Conservation (phyloP, 1,140 invertebrate species). For the Solenopsis fugax region DNA sequence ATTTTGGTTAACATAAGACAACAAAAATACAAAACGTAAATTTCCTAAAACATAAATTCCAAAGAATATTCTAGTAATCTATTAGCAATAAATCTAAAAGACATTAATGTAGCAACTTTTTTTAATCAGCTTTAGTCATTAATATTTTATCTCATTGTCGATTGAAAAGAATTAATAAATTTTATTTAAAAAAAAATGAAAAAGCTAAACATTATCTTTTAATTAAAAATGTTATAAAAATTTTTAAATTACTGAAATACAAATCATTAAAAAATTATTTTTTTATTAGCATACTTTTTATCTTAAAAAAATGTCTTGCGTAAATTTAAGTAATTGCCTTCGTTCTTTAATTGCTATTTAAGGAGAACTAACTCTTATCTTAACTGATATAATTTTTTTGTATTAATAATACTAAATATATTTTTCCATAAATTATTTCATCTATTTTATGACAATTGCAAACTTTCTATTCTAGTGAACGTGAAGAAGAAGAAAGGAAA, state of each 20-base stretch:
- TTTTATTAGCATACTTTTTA: background rate
- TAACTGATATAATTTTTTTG: background rate
- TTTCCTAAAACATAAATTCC: background rate
- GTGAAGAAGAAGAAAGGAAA: constrained; percentile 79
- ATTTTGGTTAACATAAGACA: background rate
- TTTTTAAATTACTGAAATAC: background rate
- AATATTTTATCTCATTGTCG: background rate
- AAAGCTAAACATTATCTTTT: background rate
- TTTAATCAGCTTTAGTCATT: too few relatives aligned
- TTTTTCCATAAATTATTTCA: background rate
- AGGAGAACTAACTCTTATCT: too few relatives aligned
- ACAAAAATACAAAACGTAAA: background rate
- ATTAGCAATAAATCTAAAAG: background rate
- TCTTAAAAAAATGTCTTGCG: constrained; percentile 1
- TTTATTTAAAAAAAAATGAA: background rate
- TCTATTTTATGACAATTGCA: background rate
- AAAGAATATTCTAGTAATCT: background rate
- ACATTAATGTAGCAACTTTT: background rate
- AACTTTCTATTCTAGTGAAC: constrained; percentile 62
- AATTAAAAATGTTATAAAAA: background rate
- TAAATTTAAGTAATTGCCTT: constrained; percentile 29
- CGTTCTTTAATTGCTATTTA: background rate
- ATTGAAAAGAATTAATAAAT: background rate
- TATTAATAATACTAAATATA: background rate
- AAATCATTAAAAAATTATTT: background rate